Percentiles rank a stretch among this genome's conserved stretches.
These are phyloP conservation scores for Sorex araneus DNA, from an alignment of 2,113 vertebrate species.

Conservation along the genomic window DNA sequence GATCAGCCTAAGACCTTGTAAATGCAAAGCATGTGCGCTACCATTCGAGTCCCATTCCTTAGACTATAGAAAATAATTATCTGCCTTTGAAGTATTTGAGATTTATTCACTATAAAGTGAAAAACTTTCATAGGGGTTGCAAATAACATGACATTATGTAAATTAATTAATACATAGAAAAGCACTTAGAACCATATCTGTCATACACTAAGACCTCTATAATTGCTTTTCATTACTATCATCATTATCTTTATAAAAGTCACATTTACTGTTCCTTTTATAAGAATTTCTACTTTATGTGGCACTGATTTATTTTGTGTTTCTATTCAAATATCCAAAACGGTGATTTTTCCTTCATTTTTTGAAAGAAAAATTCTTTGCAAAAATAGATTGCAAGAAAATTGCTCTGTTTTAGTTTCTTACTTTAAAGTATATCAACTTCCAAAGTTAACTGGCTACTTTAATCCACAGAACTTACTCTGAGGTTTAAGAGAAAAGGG, in stretches of 20 bases:
- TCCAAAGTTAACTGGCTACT: slow-evolving; percentile 59
- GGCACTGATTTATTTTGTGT: neutral
- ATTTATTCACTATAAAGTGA: neutral
- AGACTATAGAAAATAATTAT: neutral
- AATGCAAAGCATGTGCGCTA: too few relatives aligned
- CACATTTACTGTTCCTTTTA: neutral
- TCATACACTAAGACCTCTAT: neutral
- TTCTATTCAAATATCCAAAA: slow-evolving; percentile 16
- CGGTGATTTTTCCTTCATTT: slow-evolving; percentile 1
- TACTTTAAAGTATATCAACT: slow-evolving; percentile 40
- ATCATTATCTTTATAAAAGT: neutral
- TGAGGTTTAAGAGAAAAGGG: neutral
- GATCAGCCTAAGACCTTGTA: too few relatives aligned
- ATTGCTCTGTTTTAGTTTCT: neutral
- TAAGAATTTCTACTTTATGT: slow-evolving; percentile 1
- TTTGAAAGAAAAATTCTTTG: slow-evolving; percentile 44
- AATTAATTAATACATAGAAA: slow-evolving; percentile 16
- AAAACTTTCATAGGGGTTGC: neutral
- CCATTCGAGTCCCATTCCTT: too few relatives aligned
- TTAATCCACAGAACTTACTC: slow-evolving; percentile 54
- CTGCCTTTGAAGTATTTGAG: neutral
- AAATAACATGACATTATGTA: neutral
- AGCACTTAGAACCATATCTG: neutral
- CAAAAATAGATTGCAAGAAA: slow-evolving; percentile 40
- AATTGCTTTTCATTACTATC: neutral